Conservation (phyloP, 2,888 invertebrate species). For the Xestia xanthographa region DNA sequence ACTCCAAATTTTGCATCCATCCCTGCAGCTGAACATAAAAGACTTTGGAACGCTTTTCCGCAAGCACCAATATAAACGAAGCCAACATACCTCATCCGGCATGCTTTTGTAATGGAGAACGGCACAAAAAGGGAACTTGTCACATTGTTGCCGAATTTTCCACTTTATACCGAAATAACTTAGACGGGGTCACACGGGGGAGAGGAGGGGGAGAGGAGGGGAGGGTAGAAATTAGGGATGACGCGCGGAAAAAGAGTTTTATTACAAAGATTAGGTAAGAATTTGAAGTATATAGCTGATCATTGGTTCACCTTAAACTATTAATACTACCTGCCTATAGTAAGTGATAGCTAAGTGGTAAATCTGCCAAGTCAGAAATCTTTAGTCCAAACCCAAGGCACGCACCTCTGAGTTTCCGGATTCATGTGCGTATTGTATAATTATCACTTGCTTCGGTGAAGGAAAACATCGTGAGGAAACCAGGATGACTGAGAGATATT, state of each 20-base stretch:
- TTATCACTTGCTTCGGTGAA: too few species aligned
- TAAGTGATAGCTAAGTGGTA: too few species aligned
- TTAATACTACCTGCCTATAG: too few species aligned
- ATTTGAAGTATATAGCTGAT: not conserved
- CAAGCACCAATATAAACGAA: conserved; percentile 68
- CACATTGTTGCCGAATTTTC: conserved; percentile 75
- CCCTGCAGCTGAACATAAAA: not conserved
- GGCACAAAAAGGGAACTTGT: conserved; percentile 59
- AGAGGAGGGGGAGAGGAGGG: too few species aligned
- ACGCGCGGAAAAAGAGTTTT: conserved; percentile 5
- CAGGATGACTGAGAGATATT: too few species aligned
- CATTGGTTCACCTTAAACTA: not conserved
- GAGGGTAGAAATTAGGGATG: conserved; percentile 29
- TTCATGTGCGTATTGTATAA: too few species aligned
- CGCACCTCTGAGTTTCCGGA: too few species aligned
- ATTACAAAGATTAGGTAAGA: not conserved
- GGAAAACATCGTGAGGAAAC: too few species aligned
- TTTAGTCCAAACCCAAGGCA: too few species aligned
- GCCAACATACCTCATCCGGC: conserved; percentile 69
- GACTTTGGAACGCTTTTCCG: conserved; percentile 22
- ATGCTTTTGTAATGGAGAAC: conserved; percentile 71
- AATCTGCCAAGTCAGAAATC: too few species aligned
- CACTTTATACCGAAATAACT: conserved; percentile 64
- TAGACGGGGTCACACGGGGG: conserved; percentile 13
- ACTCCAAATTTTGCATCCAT: not conserved